Evolutionary conservation across 2,113 vertebrate species (phyloP).

Genomic region (Oreochromis aureus): DNA sequence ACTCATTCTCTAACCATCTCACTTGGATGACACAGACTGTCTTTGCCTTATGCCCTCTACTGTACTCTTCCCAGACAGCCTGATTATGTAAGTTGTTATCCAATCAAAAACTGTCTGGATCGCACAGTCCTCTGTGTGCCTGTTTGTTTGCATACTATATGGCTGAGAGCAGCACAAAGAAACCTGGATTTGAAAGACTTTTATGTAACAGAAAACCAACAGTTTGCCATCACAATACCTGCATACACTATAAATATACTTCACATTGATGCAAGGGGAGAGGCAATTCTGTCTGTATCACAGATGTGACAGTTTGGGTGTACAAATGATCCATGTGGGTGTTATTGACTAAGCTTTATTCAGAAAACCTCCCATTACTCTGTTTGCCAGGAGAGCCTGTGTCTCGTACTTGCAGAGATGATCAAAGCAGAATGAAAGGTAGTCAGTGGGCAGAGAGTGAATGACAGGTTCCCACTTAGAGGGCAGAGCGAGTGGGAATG

Average conservation of each 20-base stretch:
- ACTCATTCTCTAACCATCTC: conserved; percentile 31
- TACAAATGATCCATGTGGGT: background rate
- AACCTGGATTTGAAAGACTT: conserved; percentile 47
- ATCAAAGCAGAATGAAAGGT: conserved; percentile 8
- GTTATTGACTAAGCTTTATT: conserved; percentile 17
- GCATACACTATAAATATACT: conserved; percentile 8
- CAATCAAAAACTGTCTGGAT: conserved; percentile 64
- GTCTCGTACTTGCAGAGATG: background rate
- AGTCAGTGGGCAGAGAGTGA: conserved; percentile 6
- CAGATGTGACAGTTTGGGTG: conserved; percentile 1
- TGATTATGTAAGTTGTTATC: conserved; percentile 73
- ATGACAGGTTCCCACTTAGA: conserved; percentile 2
- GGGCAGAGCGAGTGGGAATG: background rate
- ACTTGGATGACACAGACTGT: conserved; percentile 36
- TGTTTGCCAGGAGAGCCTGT: background rate
- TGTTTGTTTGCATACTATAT: conserved; percentile 62
- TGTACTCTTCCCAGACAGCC: conserved; percentile 57
- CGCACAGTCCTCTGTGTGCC: conserved; percentile 42
- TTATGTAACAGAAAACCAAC: conserved; percentile 54
- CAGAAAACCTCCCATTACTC: background rate
- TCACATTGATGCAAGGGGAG: background rate
- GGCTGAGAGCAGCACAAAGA: conserved; percentile 56
- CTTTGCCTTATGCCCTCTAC: conserved; percentile 55
- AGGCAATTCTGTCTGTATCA: background rate
- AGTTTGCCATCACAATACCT: conserved; percentile 8